Base-by-base conservation (phyloP, 2,888 invertebrate genomes). In the Parnassius mnemosyne region DNA sequence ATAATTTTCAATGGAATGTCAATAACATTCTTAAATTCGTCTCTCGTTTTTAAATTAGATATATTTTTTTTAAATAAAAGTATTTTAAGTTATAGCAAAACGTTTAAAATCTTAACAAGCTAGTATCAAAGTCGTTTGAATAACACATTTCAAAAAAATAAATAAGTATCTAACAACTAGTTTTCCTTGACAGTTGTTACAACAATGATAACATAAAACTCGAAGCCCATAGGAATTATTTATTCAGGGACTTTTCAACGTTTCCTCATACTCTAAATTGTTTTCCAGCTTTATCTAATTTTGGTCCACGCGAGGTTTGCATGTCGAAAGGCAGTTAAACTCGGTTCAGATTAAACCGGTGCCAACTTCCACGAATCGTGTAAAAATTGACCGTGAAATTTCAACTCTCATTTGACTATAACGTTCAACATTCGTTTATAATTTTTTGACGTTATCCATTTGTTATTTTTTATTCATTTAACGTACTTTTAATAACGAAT, bases 321-420 rank as follows among this genome's bases (percentile, higher is more conserved):
- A 83, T 89, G 89, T 79, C 72, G 69, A 74, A 67, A 67, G 66
- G 77, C 82, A 83, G 79, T 89, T 84, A 84, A 83, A 79, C 72
- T 69, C 74, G 79, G 78, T 84, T 85, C 81, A 87, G 85, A 87
- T 89, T 88, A 88, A 87, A 87, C 80, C 84, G 84, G 84, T 81
- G 84, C 85, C 80, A 85, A 88, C 83, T 87, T 85, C 85, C 81
- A 85, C 83, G 83, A 85, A 84, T 85, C 81, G 86, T 83, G 81
- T 80, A 87, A 89, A 89, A 89, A 90, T 88, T 87, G 86, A 76
- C 89, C 89, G 83, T 91, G 89, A 90, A 91, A 91, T 89, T 87
- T 86, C 76, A 71, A 80, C 81, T 88, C 85, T 76, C 83, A 74
- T 78, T 79, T 81, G 81, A 81, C 71, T 77, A 77, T 79, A 76